Percentiles rank a stretch among this genome's conserved stretches.
phyloP scores from a whole-genome alignment of 2,888 invertebrate species.

The Hypercompe scribonia region DNA sequence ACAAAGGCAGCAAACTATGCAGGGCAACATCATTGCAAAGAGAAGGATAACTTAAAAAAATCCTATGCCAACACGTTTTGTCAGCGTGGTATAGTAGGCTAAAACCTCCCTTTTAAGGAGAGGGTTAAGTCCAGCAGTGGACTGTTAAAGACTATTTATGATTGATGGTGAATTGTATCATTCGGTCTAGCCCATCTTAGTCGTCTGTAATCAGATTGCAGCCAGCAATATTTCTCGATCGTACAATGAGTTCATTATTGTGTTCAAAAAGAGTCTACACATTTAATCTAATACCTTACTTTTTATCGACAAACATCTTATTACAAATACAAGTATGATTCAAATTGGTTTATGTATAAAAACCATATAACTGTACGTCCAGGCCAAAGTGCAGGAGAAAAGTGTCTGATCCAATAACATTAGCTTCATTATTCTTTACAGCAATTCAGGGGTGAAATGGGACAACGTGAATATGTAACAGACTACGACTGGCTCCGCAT shows the following conservation, averaged over 20 bases:
- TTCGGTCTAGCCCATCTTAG: background rate
- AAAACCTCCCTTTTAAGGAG: no score
- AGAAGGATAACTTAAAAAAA: no score
- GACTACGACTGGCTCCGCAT: conserved; percentile 82
- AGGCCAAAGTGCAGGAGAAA: background rate
- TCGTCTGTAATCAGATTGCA: no score
- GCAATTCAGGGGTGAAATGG: conserved; percentile 66
- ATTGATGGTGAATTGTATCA: no score
- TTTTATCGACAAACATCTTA: background rate
- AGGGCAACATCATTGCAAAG: no score
- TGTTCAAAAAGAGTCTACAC: background rate
- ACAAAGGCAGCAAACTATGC: no score
- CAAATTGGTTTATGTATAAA: background rate
- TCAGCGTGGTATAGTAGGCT: no score
- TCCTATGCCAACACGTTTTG: no score
- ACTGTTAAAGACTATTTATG: no score
- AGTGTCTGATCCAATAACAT: background rate
- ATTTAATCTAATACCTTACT: background rate
- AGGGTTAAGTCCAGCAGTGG: no score
- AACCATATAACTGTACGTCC: background rate
- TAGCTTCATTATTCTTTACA: background rate
- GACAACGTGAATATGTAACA: conserved; percentile 80
- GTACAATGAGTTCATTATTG: background rate
- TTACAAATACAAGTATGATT: background rate
- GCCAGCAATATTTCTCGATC: background rate